Conservation (phyloP, 2,797 vertebrate species). For the Scarus forsteni region DNA sequence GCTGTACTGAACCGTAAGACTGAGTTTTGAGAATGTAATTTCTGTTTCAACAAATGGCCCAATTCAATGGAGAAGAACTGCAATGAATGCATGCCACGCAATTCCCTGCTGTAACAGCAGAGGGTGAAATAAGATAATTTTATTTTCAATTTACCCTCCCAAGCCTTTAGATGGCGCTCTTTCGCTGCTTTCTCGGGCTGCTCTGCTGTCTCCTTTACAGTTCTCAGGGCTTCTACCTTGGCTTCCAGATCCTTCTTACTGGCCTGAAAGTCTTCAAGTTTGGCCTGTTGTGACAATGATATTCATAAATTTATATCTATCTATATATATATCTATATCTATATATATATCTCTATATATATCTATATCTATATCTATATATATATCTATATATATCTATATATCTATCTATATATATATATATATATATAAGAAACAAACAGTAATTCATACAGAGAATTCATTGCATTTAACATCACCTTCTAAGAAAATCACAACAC, state of each 20-base stretch:
- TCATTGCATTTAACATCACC: not conserved
- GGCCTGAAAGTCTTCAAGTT: slow-evolving; percentile 82
- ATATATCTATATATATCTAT: too few relatives aligned
- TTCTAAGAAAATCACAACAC: not conserved
- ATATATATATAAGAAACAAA: not conserved
- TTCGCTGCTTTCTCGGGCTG: slow-evolving; percentile 92
- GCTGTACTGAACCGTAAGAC: too few relatives aligned
- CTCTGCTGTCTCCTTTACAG: slow-evolving; percentile 88
- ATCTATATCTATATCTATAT: too few relatives aligned
- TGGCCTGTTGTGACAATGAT: slow-evolving; percentile 80
- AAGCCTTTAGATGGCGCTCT: slow-evolving; percentile 89
- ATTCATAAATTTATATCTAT: too few relatives aligned
- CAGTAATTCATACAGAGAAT: not conserved
- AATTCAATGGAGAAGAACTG: too few relatives aligned
- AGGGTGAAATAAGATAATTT: slow-evolving; percentile 17
- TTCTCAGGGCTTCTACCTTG: slow-evolving; percentile 85
- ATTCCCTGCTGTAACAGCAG: slow-evolving; percentile 19
- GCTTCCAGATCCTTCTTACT: slow-evolving; percentile 85
- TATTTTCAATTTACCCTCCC: slow-evolving; percentile 86
- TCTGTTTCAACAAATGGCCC: too few relatives aligned
- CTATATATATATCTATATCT: too few relatives aligned
- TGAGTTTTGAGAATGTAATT: too few relatives aligned
- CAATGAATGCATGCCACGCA: not conserved
- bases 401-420: too few relatives aligned
- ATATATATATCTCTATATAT: too few relatives aligned